Conservation (phyloP, 35 echinoderm and acorn worm genomes). For the Apostichopus parvimensis region DNA sequence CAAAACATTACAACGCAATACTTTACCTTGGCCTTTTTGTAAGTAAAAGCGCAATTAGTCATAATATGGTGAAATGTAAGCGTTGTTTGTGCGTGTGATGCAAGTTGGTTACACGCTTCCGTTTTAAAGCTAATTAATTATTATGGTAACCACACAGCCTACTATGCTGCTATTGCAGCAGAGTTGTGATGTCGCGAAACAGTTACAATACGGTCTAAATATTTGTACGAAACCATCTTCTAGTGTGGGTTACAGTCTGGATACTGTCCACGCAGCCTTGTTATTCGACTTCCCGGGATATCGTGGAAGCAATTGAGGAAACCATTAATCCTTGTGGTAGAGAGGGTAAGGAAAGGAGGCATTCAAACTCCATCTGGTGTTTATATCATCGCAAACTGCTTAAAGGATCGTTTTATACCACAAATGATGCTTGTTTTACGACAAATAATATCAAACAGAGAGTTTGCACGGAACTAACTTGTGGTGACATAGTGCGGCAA, state of each 20-base stretch:
- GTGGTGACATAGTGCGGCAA: neutral
- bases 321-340: constrained; percentile 19
- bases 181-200: too few species aligned
- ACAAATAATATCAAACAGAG: neutral
- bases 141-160: too few species aligned
- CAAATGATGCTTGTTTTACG: neutral
- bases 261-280: neutral
- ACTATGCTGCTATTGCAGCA: neutral
- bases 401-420: neutral
- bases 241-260: neutral
- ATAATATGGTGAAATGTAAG: too few species aligned
- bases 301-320: constrained; percentile 30
- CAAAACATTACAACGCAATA: too few species aligned
- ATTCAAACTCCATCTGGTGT: constrained; percentile 25
- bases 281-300: neutral
- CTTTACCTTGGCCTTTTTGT: too few species aligned
- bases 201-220: neutral
- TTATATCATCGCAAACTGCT: neutral
- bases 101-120: too few species aligned
- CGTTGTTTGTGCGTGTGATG: too few species aligned
- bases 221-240: neutral
- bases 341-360: neutral
- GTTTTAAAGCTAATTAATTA: too few species aligned
- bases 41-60: too few species aligned
- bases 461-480: neutral